These are phyloP conservation scores for Phycodurus eques DNA, from an alignment of 2,113 vertebrate genomes.

Conservation along the genomic window DNA sequence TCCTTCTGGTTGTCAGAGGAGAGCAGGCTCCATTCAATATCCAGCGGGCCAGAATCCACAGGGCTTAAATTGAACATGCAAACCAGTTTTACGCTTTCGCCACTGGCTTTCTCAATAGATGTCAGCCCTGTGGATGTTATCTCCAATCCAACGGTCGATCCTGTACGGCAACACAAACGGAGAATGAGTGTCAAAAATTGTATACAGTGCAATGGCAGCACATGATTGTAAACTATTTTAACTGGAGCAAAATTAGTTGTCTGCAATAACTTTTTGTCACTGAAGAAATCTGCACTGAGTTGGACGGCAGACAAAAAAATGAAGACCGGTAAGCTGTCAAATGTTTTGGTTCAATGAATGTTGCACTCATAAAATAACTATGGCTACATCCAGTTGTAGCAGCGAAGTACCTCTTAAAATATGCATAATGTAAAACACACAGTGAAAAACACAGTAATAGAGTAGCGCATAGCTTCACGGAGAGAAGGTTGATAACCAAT, in stretches of 20 bases:
- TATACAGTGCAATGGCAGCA: neutral
- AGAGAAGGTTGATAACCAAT: constrained; percentile 20
- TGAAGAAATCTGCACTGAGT: neutral
- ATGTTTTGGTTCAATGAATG: constrained; percentile 3
- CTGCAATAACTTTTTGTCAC: neutral
- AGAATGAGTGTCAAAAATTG: neutral
- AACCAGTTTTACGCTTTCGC: constrained; percentile 70
- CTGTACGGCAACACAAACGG: constrained; percentile 37
- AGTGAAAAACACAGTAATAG: neutral
- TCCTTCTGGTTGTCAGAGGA: constrained; percentile 75
- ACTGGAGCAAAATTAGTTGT: neutral
- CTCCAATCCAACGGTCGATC: constrained; percentile 58
- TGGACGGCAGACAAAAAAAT: neutral
- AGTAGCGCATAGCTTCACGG: constrained; percentile 19
- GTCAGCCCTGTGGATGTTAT: constrained; percentile 52
- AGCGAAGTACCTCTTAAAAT: constrained; percentile 25
- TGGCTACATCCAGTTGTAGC: constrained; percentile 11
- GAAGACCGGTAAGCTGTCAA: constrained; percentile 15
- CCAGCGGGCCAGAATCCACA: constrained; percentile 71
- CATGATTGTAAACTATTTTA: neutral
- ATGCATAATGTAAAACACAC: constrained; percentile 32
- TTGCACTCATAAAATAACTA: constrained; percentile 32
- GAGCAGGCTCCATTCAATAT: constrained; percentile 77
- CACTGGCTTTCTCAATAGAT: constrained; percentile 71
- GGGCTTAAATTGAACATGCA: constrained; percentile 66